These are phyloP conservation scores for Delia radicum DNA, from an alignment of 1,140 invertebrate genomes.

Conservation along the genomic window DNA sequence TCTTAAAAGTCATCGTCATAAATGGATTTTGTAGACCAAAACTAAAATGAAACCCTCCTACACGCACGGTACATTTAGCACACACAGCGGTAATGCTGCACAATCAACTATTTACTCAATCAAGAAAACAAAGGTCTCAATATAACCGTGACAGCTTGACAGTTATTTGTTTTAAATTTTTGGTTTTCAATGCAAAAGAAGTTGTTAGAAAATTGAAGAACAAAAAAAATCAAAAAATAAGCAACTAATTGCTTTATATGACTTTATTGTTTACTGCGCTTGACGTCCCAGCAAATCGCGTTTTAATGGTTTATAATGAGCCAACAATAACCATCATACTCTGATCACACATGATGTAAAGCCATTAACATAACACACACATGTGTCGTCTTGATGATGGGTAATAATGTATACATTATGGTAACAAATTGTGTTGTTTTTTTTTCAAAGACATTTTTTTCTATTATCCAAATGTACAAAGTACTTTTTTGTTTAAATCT, in stretches of 20 bases:
- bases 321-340: background rate
- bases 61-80: background rate
- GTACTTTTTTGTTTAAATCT: too few relatives aligned
- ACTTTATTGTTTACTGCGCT: background rate
- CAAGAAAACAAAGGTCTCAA: background rate
- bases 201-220: background rate
- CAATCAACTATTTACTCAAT: background rate
- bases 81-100: background rate
- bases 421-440: too few relatives aligned
- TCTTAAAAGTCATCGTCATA: background rate
- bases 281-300: background rate
- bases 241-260: background rate
- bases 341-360: too few relatives aligned
- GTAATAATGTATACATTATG: too few relatives aligned
- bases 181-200: background rate
- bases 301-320: background rate
- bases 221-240: background rate
- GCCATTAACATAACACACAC: too few relatives aligned
- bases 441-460: too few relatives aligned
- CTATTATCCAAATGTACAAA: too few relatives aligned
- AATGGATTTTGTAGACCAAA: background rate
- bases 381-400: too few relatives aligned
- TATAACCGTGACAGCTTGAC: slow-evolving; percentile 6
- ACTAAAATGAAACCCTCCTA: background rate
- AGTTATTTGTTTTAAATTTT: slow-evolving; percentile 3